Evolutionary conservation across 2,888 invertebrate genomes (phyloP).

Genomic region (Polietes domitor): DNA sequence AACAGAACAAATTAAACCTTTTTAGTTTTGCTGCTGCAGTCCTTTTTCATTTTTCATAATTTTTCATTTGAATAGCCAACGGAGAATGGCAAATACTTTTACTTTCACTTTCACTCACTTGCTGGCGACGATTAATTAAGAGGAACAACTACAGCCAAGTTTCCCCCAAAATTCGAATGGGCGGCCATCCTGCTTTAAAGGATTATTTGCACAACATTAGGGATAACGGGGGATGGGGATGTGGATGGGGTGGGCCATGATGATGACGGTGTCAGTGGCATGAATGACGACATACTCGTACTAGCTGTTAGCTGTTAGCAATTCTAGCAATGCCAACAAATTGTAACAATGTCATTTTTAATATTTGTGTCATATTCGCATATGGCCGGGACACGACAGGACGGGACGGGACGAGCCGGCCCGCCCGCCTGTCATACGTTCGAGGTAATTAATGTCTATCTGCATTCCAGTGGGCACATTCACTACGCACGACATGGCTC

Average conservation of each 20-base stretch:
- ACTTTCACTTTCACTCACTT: no score
- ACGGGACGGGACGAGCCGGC: no score
- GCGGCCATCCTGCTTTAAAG: not conserved
- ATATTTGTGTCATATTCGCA: conserved; percentile 30
- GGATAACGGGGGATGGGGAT: not conserved
- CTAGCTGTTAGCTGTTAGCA: no score
- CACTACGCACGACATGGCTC: no score
- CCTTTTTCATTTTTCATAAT: not conserved
- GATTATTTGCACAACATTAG: not conserved
- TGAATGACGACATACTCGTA: not conserved
- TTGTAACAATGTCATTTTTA: conserved; percentile 4
- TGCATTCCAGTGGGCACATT: not conserved
- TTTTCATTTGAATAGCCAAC: not conserved
- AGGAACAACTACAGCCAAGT: not conserved
- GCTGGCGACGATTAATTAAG: conserved; percentile 14
- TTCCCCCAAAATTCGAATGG: not conserved
- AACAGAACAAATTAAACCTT: not conserved
- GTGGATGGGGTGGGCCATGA: not conserved
- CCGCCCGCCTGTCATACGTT: conserved; percentile 4
- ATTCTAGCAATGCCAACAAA: not conserved
- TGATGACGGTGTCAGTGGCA: not conserved
- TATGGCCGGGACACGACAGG: no score
- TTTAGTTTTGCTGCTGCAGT: not conserved
- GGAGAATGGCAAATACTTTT: not conserved
- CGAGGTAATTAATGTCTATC: conserved; percentile 11